Evolutionary conservation across 2,113 vertebrate genomes (phyloP).

Genomic region (Craseonycteris thonglongyai): DNA sequence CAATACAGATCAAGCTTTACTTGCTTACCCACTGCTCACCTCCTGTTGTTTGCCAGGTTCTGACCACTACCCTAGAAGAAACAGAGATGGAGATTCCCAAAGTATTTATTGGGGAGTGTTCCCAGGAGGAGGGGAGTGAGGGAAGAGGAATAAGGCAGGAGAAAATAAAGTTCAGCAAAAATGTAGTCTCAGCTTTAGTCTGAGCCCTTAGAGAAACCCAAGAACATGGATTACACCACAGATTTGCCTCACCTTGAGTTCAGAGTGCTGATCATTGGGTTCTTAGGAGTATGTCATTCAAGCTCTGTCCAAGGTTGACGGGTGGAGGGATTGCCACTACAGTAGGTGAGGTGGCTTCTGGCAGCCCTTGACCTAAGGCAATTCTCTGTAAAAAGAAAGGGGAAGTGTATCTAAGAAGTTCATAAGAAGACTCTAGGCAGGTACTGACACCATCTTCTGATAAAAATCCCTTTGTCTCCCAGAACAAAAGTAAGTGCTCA

Average conservation of each 20-base stretch:
- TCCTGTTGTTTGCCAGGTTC: too few relatives aligned
- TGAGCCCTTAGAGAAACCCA: background rate
- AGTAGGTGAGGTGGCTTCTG: background rate
- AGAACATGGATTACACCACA: background rate
- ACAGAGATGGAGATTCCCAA: background rate
- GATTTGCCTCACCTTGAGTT: background rate
- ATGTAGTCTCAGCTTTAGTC: background rate
- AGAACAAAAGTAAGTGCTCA: background rate
- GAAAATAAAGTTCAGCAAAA: background rate
- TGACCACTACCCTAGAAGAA: too few relatives aligned
- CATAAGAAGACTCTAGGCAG: background rate
- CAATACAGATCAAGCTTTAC: too few relatives aligned
- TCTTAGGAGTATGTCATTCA: background rate
- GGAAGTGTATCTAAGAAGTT: too few relatives aligned
- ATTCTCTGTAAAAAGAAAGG: background rate
- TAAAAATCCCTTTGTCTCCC: background rate
- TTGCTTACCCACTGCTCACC: too few relatives aligned
- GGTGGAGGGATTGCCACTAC: background rate
- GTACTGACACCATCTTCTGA: background rate
- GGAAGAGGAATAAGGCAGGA: background rate
- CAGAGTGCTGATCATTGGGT: background rate
- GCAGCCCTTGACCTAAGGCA: background rate
- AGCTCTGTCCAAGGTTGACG: background rate
- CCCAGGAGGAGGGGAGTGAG: background rate
- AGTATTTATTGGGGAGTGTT: background rate